Conservation (phyloP, 2,888 invertebrate species). For the Pterostichus madidus region DNA sequence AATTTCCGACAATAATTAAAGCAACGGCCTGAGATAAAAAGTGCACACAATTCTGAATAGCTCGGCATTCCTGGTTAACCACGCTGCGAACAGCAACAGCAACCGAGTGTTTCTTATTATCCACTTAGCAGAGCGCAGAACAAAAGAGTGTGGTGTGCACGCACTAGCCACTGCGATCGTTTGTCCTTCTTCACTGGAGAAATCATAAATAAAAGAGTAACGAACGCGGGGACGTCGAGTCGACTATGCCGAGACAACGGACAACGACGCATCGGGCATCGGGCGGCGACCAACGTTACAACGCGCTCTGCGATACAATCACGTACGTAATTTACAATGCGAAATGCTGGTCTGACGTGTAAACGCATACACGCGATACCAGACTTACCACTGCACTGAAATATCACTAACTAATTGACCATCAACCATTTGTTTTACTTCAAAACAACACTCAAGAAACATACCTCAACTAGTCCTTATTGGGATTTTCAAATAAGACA, state of each 20-base stretch:
- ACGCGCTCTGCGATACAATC: conserved; percentile 56
- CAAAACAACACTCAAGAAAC: no score
- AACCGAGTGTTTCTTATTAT: conserved; percentile 59
- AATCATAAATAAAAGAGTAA: conserved; percentile 62
- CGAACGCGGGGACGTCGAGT: conserved; percentile 40
- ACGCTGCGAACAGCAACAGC: conserved; percentile 18
- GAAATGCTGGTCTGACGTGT: conserved; percentile 59
- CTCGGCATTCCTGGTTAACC: conserved; percentile 51
- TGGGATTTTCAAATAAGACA: no score
- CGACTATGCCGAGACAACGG: conserved; percentile 41
- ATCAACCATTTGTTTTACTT: no score
- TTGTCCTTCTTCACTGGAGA: conserved; percentile 51
- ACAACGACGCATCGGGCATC: conserved; percentile 47
- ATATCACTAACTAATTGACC: neutral
- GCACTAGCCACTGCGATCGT: conserved; percentile 41
- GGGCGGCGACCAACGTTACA: conserved; percentile 41
- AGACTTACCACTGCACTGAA: conserved; percentile 17
- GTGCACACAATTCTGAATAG: conserved; percentile 56
- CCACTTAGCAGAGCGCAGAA: conserved; percentile 57
- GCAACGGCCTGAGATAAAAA: conserved; percentile 36
- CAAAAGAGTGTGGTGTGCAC: conserved; percentile 44
- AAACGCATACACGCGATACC: conserved; percentile 55
- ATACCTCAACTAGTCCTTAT: no score
- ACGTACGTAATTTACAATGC: conserved; percentile 65
- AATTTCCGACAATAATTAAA: conserved; percentile 46